These are phyloP conservation scores for Temnothorax rugatulus DNA, from an alignment of 2,888 invertebrate species.

Conservation along the genomic window DNA sequence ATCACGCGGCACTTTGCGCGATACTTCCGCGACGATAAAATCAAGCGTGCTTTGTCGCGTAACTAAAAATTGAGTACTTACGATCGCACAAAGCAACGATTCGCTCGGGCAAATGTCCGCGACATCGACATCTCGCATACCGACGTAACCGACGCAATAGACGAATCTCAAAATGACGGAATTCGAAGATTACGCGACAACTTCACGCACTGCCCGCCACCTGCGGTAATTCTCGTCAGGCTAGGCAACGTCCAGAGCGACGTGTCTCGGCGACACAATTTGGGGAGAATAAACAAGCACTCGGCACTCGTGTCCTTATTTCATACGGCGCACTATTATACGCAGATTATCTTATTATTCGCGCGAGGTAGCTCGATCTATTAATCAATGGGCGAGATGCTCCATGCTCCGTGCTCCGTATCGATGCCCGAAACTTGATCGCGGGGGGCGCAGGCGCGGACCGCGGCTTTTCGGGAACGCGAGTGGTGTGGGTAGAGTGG, in stretches of 20 bases:
- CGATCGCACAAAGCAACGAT: background rate
- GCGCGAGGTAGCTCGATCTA: background rate
- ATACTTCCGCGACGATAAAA: background rate
- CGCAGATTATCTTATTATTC: background rate
- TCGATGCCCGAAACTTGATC: too few relatives aligned
- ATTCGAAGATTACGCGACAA: background rate
- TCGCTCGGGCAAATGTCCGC: background rate
- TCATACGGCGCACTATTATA: background rate
- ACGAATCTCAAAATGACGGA: too few relatives aligned
- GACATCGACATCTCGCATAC: background rate
- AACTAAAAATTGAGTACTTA: background rate
- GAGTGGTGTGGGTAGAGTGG: too few relatives aligned
- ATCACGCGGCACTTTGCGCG: background rate
- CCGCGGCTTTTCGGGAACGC: too few relatives aligned
- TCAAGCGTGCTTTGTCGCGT: background rate
- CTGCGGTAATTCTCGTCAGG: background rate
- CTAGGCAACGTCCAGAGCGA: too few relatives aligned
- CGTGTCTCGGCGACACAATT: background rate
- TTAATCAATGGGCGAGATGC: too few relatives aligned
- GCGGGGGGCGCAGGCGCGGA: too few relatives aligned
- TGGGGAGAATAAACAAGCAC: background rate
- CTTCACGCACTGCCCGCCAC: background rate
- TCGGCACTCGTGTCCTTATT: background rate
- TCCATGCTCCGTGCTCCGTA: too few relatives aligned
- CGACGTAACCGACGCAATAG: background rate